Evolutionary conservation across 1,140 invertebrate genomes (phyloP).

Genomic region (Drosophila biarmipes): DNA sequence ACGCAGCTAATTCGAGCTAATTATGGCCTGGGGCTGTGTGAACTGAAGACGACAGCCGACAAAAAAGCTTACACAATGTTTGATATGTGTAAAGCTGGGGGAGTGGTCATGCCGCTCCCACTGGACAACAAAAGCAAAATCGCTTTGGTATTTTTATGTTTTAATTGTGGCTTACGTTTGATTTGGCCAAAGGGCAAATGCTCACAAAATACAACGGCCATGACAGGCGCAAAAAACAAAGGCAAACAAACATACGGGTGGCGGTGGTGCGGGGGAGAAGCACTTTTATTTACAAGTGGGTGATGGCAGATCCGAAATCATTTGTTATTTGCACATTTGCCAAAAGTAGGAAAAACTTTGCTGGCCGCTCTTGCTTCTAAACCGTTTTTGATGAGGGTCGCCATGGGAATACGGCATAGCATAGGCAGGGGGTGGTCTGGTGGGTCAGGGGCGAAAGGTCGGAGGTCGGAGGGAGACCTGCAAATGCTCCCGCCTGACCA

Average conservation of each 20-base stretch:
- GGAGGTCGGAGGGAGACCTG: background rate
- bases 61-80: slow-evolving; percentile 49
- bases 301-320: slow-evolving; percentile 77
- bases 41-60: slow-evolving; percentile 55
- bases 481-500: slow-evolving; percentile 37
- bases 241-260: slow-evolving; percentile 76
- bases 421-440: too few relatives aligned
- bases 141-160: slow-evolving; percentile 68
- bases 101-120: background rate
- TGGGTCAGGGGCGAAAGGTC: background rate
- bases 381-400: slow-evolving; percentile 78
- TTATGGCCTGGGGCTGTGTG: slow-evolving; percentile 51
- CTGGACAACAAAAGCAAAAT: slow-evolving; percentile 28
- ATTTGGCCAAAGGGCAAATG: slow-evolving; percentile 70
- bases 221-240: slow-evolving; percentile 78
- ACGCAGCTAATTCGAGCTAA: slow-evolving; percentile 75
- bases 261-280: slow-evolving; percentile 1
- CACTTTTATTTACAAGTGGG: slow-evolving; percentile 80
- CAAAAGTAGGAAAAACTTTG: slow-evolving; percentile 69
- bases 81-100: slow-evolving; percentile 55
- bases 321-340: slow-evolving; percentile 81
- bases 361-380: slow-evolving; percentile 56
- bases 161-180: slow-evolving; percentile 81
- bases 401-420: background rate
- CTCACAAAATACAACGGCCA: slow-evolving; percentile 49